Conservation (phyloP, 2,113 vertebrate species). For the Etia nguti region DNA sequence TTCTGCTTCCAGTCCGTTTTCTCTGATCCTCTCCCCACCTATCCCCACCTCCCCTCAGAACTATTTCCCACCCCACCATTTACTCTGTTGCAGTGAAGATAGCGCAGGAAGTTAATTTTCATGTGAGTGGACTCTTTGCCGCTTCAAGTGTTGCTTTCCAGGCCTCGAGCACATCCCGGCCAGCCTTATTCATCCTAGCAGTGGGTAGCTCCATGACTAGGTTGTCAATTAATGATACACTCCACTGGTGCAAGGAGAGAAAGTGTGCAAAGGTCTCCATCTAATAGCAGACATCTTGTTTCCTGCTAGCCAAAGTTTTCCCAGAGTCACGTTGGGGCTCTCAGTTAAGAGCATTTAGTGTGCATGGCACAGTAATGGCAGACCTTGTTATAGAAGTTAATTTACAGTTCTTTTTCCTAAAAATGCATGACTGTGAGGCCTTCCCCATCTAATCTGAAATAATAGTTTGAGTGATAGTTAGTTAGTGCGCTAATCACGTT, state of each 20-base stretch:
- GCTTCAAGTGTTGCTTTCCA: constrained; percentile 21
- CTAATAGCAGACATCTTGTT: constrained; percentile 27
- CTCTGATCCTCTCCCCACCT: background rate
- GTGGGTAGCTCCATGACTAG: constrained; percentile 7
- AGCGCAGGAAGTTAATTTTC: constrained; percentile 22
- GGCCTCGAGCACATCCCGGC: background rate
- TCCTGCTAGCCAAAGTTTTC: background rate
- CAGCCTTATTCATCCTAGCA: background rate
- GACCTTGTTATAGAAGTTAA: background rate
- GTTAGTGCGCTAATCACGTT: background rate
- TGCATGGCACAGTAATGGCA: background rate
- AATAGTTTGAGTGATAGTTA: background rate
- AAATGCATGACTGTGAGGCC: background rate
- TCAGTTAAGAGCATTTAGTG: background rate
- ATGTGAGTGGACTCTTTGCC: constrained; percentile 15
- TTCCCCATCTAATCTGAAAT: background rate
- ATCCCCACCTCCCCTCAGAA: background rate
- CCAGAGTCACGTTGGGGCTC: background rate
- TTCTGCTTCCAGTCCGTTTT: background rate
- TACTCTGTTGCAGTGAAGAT: background rate
- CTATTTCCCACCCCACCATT: background rate
- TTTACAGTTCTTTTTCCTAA: background rate
- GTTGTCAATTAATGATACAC: constrained; percentile 47
- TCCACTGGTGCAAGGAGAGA: constrained; percentile 31
- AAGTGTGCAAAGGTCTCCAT: constrained; percentile 11